Conservation (phyloP, 2,113 vertebrate species). For the Pomatorhinus ruficollis region DNA sequence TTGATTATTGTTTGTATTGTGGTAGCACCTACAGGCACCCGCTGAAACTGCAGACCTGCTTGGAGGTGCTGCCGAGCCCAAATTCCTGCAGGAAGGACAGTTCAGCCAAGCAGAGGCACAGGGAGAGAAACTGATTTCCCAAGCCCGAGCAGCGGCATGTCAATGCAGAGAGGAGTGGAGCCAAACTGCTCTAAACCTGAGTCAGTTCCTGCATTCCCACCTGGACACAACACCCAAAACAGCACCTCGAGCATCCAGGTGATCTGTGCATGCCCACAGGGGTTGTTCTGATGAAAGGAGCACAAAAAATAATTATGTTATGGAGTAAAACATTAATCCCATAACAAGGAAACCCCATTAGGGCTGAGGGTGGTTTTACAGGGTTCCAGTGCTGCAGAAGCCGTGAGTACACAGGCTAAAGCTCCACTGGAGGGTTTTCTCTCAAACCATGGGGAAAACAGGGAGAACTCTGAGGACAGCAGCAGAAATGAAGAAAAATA, state of each 20-base stretch:
- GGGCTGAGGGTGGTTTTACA: background rate
- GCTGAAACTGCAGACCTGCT: constrained; percentile 56
- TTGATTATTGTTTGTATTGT: constrained; percentile 71
- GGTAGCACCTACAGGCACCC: constrained; percentile 66
- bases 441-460: background rate
- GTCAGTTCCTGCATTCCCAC: background rate
- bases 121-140: background rate
- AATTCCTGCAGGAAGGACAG: background rate
- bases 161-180: background rate
- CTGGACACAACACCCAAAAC: background rate
- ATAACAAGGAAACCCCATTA: background rate
- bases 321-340: background rate
- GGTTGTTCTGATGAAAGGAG: background rate
- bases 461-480: background rate
- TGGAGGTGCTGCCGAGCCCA: background rate
- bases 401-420: background rate
- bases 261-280: background rate
- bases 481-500: constrained; percentile 38
- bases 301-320: background rate
- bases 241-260: background rate
- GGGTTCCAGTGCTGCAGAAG: background rate
- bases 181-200: background rate
- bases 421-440: background rate
- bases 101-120: background rate
- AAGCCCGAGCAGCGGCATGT: rapidly evolving